Percentiles rank a stretch among this genome's conserved stretches.
Evolutionary conservation across 2,797 vertebrate species (phyloP).

Genomic region (Galagoides demidoff): DNA sequence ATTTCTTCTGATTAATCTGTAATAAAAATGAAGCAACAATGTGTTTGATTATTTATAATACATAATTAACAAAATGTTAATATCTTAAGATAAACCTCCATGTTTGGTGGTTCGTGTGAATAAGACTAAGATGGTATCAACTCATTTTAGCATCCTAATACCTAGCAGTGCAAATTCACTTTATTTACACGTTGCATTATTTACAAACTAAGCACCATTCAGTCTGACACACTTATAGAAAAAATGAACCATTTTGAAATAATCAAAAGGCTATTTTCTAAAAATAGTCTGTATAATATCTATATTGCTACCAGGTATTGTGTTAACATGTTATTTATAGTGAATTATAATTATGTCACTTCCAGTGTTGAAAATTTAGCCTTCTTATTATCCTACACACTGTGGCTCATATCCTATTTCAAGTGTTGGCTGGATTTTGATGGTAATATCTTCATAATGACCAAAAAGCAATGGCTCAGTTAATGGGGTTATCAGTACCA

Average conservation of each 20-base stretch:
- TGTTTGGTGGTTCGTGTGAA: not conserved
- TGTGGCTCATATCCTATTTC: slow-evolving; percentile 54
- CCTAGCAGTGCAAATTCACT: slow-evolving; percentile 26
- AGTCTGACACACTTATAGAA: slow-evolving; percentile 15
- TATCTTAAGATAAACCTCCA: not conserved
- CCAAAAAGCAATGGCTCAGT: slow-evolving; percentile 63
- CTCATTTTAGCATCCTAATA: not conserved
- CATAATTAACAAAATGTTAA: not conserved
- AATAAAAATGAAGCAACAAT: too few species aligned
- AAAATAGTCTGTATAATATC: not conserved
- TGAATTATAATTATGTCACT: slow-evolving; percentile 63
- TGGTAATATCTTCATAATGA: slow-evolving; percentile 69
- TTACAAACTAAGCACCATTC: slow-evolving; percentile 44
- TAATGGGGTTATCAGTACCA: slow-evolving; percentile 73
- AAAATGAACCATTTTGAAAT: slow-evolving; percentile 55
- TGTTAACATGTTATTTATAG: slow-evolving; percentile 62
- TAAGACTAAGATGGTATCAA: not conserved
- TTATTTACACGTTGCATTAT: slow-evolving; percentile 23
- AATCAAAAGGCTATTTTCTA: slow-evolving; percentile 15
- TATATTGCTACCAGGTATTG: slow-evolving; percentile 55
- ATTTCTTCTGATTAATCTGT: too few species aligned
- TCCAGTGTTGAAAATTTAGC: slow-evolving; percentile 66
- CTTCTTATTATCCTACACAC: slow-evolving; percentile 59
- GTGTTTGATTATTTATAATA: too few species aligned
- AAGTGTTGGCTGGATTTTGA: slow-evolving; percentile 64